These are phyloP conservation scores for Melipona bicolor DNA, from an alignment of 2,888 invertebrate species.

Conservation along the genomic window DNA sequence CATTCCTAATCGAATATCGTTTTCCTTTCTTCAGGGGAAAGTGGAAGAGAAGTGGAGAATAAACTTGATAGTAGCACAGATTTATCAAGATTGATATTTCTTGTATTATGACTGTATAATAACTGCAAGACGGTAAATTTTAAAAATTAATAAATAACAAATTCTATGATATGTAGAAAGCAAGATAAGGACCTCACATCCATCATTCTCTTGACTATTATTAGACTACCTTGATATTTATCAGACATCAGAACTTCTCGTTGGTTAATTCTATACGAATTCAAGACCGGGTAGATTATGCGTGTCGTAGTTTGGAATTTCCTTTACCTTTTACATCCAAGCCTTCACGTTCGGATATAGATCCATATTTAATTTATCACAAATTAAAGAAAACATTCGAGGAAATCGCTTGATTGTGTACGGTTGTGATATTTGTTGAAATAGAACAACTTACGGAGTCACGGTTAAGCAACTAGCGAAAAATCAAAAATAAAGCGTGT, in stretches of 20 bases:
- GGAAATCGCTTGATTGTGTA: not conserved
- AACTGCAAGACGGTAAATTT: too few species aligned
- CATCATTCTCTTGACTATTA: too few species aligned
- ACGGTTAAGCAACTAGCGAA: slow-evolving; percentile 58
- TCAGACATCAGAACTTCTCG: not conserved
- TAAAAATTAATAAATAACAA: too few species aligned
- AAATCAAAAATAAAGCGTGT: not conserved
- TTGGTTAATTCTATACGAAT: accelerated
- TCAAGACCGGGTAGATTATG: slow-evolving; percentile 59
- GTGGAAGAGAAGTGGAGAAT: too few species aligned
- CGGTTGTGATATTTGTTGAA: not conserved
- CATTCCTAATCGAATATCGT: not conserved
- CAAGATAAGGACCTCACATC: too few species aligned
- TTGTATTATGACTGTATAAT: too few species aligned
- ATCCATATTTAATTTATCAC: slow-evolving; percentile 48
- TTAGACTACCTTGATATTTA: too few species aligned
- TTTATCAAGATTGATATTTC: too few species aligned
- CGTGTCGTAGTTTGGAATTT: slow-evolving; percentile 85
- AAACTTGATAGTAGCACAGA: not conserved
- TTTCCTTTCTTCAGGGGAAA: not conserved
- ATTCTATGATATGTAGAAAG: too few species aligned
- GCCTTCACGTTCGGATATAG: slow-evolving; percentile 86
- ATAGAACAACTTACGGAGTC: slow-evolving; percentile 53
- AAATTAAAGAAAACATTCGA: slow-evolving; percentile 42
- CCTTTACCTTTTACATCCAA: slow-evolving; percentile 87